phyloP scores from a whole-genome alignment of 2,797 vertebrate genomes.

The Galago senegalensis region DNA sequence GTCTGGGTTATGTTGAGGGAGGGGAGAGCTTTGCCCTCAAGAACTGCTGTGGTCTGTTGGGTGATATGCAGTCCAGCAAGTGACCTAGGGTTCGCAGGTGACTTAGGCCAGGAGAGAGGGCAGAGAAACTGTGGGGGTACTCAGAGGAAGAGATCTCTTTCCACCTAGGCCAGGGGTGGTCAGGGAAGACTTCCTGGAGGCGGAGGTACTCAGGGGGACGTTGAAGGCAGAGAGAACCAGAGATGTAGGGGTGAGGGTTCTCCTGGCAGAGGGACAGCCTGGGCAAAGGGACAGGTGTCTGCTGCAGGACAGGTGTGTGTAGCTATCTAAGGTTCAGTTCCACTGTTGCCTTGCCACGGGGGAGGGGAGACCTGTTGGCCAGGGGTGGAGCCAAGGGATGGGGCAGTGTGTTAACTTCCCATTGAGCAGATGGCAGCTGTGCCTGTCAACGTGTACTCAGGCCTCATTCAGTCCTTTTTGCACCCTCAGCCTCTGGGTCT shows the following conservation, averaged over 20 bases:
- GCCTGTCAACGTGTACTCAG: background rate
- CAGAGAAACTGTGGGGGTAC: background rate
- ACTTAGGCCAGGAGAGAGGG: background rate
- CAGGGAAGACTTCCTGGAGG: background rate
- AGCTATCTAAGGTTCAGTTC: fast-evolving
- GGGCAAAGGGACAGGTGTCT: background rate
- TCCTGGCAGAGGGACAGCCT: background rate
- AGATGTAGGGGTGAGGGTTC: background rate
- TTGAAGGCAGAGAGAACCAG: background rate
- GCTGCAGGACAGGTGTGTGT: fast-evolving
- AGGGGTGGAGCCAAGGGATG: background rate
- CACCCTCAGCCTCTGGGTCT: too few species aligned
- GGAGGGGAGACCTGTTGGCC: background rate
- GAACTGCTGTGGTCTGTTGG: fast-evolving
- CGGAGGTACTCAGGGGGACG: background rate
- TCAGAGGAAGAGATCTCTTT: background rate
- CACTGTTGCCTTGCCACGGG: background rate
- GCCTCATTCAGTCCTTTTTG: fast-evolving
- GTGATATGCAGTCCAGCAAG: fast-evolving
- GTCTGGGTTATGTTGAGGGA: background rate
- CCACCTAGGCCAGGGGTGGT: fast-evolving
- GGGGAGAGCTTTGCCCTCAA: background rate
- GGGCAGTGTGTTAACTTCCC: fast-evolving
- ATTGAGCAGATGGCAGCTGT: background rate
- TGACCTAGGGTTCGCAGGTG: background rate